Evolutionary conservation across 2,113 vertebrate species (phyloP).

Genomic region (Miniopterus natalensis): DNA sequence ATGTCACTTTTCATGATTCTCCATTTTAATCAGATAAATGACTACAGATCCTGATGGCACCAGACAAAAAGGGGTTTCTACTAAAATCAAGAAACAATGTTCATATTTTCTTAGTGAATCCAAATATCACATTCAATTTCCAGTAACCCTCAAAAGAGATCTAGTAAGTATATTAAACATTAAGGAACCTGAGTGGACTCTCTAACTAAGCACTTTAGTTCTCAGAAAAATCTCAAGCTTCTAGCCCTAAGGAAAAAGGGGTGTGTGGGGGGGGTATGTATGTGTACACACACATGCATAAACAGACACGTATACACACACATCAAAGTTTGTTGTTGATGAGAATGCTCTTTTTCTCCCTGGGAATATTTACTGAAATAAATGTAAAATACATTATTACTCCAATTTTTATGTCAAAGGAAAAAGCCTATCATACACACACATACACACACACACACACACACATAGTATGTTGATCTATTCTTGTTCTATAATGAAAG

Average conservation of each 20-base stretch:
- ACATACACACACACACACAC: too few relatives aligned
- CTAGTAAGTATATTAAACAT: not conserved
- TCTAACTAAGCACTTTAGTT: slow-evolving; percentile 2
- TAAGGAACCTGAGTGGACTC: not conserved
- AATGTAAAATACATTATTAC: not conserved
- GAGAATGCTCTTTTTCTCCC: not conserved
- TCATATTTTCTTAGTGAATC: slow-evolving; percentile 25
- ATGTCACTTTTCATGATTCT: slow-evolving; percentile 5
- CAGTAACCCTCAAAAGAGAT: not conserved
- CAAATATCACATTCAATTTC: slow-evolving; percentile 37
- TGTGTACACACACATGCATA: not conserved
- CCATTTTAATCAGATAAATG: slow-evolving; percentile 3
- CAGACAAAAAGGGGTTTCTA: slow-evolving; percentile 17
- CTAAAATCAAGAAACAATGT: not conserved
- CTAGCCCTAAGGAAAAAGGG: not conserved
- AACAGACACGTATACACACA: not conserved
- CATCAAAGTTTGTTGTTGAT: not conserved
- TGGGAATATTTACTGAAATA: not conserved
- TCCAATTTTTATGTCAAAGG: not conserved
- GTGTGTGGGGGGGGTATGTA: not conserved
- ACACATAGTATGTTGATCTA: not conserved
- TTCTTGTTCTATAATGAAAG: slow-evolving; percentile 1
- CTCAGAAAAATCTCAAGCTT: slow-evolving; percentile 45
- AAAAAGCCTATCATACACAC: not conserved
- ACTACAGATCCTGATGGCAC: not conserved